Evolutionary conservation across 1,140 invertebrate species (phyloP).

Genomic region (Drosophila nigrodunni): DNA sequence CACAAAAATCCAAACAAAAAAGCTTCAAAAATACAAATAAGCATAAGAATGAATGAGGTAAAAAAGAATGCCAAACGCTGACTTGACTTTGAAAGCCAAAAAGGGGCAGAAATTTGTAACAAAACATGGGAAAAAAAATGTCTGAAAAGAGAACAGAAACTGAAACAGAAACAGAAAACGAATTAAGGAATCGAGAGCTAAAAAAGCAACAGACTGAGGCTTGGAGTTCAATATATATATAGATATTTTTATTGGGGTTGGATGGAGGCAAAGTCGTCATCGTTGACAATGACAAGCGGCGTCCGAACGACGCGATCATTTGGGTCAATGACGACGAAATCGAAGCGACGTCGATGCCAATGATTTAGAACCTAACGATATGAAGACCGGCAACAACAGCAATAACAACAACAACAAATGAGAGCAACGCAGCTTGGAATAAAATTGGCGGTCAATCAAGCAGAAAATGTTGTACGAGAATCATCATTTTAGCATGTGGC

Average conservation of each 20-base stretch:
- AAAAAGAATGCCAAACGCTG: conserved; percentile 30
- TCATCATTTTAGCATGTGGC: conserved; percentile 80
- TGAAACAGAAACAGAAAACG: not conserved
- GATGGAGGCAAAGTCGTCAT: not conserved
- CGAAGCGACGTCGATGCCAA: conserved; percentile 59
- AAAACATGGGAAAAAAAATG: conserved; percentile 8
- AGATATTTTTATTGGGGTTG: conserved; percentile 7
- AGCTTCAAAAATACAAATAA: too few relatives aligned
- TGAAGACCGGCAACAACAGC: conserved; percentile 27
- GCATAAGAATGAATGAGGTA: conserved; percentile 5
- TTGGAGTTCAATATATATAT: not conserved
- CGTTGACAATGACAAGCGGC: conserved; percentile 78
- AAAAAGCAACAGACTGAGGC: conserved; percentile 3
- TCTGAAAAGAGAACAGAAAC: not conserved
- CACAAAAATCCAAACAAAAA: conserved; percentile 1
- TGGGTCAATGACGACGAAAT: conserved; percentile 80
- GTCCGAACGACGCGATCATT: conserved; percentile 74
- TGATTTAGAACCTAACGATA: conserved; percentile 68
- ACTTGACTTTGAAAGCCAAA: conserved; percentile 57
- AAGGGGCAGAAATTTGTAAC: conserved; percentile 42
- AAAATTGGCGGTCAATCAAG: conserved; percentile 69
- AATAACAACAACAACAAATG: conserved; percentile 6
- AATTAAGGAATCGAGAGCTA: conserved; percentile 16
- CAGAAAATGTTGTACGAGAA: conserved; percentile 76
- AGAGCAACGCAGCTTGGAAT: conserved; percentile 18